Evolutionary conservation across 2,113 vertebrate genomes (phyloP).

Genomic region (Sinocyclocheilus anophthalmus): DNA sequence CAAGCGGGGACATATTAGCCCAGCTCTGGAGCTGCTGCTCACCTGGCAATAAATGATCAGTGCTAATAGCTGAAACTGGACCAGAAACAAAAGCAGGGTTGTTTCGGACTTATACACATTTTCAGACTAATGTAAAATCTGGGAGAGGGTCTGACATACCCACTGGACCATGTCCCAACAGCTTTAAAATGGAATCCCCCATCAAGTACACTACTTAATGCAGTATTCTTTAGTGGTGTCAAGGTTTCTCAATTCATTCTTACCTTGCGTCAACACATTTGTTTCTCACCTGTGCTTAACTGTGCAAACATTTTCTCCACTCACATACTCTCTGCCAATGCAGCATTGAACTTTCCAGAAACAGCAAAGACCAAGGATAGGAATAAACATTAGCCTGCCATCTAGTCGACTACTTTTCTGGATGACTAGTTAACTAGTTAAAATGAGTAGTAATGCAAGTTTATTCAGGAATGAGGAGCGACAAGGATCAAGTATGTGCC

Average conservation of each 20-base stretch:
- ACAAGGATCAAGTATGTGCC: conserved; percentile 38
- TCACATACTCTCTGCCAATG: conserved; percentile 3
- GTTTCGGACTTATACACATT: conserved; percentile 61
- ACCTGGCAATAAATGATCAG: conserved; percentile 59
- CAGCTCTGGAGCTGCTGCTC: conserved; percentile 58
- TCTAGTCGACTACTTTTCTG: not conserved
- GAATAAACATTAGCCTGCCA: not conserved
- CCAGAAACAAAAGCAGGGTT: conserved; percentile 56
- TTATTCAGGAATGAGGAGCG: conserved; percentile 57
- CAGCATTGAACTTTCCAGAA: conserved; percentile 39
- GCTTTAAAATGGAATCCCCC: conserved; percentile 27
- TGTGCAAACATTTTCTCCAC: not conserved
- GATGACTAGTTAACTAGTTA: not conserved
- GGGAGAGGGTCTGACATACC: conserved; percentile 59
- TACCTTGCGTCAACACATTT: too few relatives aligned
- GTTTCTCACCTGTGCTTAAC: not conserved
- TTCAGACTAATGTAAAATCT: conserved; percentile 68
- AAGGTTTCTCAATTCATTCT: conserved; percentile 16
- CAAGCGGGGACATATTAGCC: conserved; percentile 67
- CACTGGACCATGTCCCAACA: conserved; percentile 48
- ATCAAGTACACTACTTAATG: not conserved
- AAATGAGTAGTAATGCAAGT: conserved; percentile 56
- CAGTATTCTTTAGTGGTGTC: not conserved
- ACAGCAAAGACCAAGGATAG: not conserved
- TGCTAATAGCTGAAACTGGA: conserved; percentile 61